Conservation (phyloP, 2,113 vertebrate species). For the Eurystomus gularis region DNA sequence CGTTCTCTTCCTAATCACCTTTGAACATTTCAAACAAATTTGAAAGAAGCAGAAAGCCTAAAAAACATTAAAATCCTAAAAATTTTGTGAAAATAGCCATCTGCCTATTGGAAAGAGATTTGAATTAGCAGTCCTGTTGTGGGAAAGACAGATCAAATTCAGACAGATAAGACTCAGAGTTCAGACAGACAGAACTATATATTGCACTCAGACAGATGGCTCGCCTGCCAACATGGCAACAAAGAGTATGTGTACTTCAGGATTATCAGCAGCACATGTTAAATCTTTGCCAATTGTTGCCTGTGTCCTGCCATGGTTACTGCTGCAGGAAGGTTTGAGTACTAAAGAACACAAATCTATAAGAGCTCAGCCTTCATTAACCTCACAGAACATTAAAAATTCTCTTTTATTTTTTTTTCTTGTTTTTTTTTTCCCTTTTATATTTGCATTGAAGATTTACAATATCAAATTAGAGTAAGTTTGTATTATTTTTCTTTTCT, state of each 20-base stretch:
- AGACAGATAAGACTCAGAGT: slow-evolving; percentile 12
- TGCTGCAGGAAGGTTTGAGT: neutral
- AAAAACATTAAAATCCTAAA: neutral
- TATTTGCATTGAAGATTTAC: neutral
- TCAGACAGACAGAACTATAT: slow-evolving; percentile 33
- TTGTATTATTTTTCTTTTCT: neutral
- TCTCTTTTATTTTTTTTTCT: neutral
- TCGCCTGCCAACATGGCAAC: slow-evolving; percentile 12
- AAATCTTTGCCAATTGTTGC: neutral
- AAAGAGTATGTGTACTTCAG: neutral
- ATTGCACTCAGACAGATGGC: slow-evolving; percentile 33
- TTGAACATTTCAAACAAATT: neutral
- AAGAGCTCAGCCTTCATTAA: neutral
- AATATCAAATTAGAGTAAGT: neutral
- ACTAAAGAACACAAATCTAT: neutral
- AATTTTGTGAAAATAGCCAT: slow-evolving; percentile 28
- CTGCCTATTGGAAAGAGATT: neutral
- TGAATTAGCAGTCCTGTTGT: neutral
- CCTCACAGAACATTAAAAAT: neutral
- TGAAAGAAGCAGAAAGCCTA: neutral
- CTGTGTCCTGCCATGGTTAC: neutral
- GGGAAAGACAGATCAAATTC: slow-evolving; percentile 18
- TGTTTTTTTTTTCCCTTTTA: neutral
- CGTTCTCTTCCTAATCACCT: slow-evolving; percentile 19
- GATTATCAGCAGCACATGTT: neutral